Percentiles rank a stretch among this genome's conserved stretches.
Conservation (phyloP, 2,888 invertebrate genomes). For the Philopedon plagiatum region DNA sequence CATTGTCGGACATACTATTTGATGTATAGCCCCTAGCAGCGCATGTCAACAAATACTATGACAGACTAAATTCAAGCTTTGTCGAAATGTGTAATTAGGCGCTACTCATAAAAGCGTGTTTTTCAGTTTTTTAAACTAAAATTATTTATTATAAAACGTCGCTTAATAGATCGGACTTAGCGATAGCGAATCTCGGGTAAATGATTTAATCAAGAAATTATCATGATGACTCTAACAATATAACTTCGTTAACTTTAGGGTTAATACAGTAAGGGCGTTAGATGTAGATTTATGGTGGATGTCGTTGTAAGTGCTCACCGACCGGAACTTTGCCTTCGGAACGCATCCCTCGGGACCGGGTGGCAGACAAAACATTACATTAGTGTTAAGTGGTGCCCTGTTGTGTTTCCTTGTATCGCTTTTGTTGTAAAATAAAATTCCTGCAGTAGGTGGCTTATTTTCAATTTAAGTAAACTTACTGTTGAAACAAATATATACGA, state of each 20-base stretch:
- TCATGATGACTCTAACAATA: neutral
- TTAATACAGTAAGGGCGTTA: slow-evolving; percentile 44
- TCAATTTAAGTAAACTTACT: no score
- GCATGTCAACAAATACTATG: no score
- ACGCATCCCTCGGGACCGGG: slow-evolving; percentile 60
- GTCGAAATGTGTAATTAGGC: no score
- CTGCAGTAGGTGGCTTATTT: slow-evolving; percentile 12
- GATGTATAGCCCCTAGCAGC: no score
- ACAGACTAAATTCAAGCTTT: no score
- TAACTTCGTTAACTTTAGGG: slow-evolving; percentile 32
- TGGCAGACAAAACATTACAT: slow-evolving; percentile 67
- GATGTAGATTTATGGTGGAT: slow-evolving; percentile 62
- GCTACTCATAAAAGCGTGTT: no score
- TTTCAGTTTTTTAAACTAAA: no score
- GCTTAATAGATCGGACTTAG: no score
- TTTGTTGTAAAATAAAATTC: slow-evolving; percentile 17
- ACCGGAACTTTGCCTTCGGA: slow-evolving; percentile 62
- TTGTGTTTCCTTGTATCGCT: slow-evolving; percentile 41
- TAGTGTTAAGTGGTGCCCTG: slow-evolving; percentile 62
- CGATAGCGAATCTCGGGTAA: no score
- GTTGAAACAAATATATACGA: no score
- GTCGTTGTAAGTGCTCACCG: slow-evolving; percentile 62
- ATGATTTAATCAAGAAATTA: neutral
- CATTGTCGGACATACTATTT: no score
- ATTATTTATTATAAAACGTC: no score